phyloP scores from a whole-genome alignment of 2,888 invertebrate species.

The Barypeithes pellucidus region DNA sequence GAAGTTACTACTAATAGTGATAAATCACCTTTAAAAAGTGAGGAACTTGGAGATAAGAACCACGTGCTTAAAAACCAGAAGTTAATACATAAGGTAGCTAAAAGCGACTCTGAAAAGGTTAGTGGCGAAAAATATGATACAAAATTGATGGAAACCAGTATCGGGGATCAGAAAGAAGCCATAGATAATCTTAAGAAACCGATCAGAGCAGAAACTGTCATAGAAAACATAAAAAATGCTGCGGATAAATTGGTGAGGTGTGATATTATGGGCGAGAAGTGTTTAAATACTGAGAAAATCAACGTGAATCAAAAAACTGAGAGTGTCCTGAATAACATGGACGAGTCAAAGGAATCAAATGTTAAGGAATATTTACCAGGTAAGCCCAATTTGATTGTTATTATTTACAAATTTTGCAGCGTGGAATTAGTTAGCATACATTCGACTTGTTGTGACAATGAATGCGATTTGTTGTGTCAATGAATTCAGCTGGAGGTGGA shows the following conservation, averaged over 20 bases:
- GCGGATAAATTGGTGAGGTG: conserved; percentile 3
- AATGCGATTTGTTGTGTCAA: no score
- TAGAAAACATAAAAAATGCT: neutral
- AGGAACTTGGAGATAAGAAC: neutral
- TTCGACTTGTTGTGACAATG: no score
- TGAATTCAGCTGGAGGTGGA: no score
- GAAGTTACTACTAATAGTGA: neutral
- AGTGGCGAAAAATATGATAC: neutral
- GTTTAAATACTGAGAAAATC: neutral
- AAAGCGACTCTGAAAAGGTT: neutral
- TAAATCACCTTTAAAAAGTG: neutral
- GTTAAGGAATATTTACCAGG: neutral
- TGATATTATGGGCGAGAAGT: conserved; percentile 8
- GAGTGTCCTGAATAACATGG: neutral
- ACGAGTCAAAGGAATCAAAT: neutral
- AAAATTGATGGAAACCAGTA: neutral
- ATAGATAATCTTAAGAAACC: conserved; percentile 1
- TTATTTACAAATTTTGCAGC: no score
- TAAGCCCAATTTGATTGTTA: neutral
- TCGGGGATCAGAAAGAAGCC: neutral
- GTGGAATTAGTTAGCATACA: no score
- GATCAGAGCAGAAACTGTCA: neutral
- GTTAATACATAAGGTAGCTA: neutral
- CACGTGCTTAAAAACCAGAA: neutral
- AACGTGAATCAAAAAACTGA: neutral